A percentile compares a stretch with the other conserved stretches of the same genome.
These are phyloP conservation scores for Notolepis coatsorum DNA, from an alignment of 2,797 vertebrate species.

Conservation along the genomic window DNA sequence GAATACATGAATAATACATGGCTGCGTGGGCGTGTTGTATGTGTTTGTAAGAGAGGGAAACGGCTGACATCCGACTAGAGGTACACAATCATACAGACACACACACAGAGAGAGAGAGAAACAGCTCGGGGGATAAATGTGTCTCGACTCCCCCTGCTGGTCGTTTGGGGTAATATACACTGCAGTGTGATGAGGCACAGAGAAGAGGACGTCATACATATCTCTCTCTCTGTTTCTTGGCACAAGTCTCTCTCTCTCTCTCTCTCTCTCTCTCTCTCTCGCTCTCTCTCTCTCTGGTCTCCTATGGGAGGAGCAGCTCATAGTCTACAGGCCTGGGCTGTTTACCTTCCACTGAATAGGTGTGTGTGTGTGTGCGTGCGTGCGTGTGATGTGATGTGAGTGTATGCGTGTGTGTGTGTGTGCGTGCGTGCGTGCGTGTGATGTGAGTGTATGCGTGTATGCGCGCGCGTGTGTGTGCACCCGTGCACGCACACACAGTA, in stretches of 20 bases:
- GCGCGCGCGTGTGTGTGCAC: too few species aligned
- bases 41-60: background rate
- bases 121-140: slow-evolving; percentile 28
- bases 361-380: too few species aligned
- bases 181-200: slow-evolving; percentile 50
- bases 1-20: slow-evolving; percentile 6
- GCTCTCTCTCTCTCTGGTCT: slow-evolving; percentile 16
- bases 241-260: slow-evolving; percentile 23
- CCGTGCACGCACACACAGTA: background rate
- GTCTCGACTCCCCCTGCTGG: slow-evolving; percentile 73
- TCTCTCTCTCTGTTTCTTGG: slow-evolving; percentile 24
- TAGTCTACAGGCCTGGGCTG: slow-evolving; percentile 53
- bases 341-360: slow-evolving; percentile 62
- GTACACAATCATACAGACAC: slow-evolving; percentile 6
- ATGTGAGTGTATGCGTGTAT: too few species aligned
- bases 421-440: too few species aligned
- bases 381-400: too few species aligned
- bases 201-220: slow-evolving; percentile 46
- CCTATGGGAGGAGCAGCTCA: slow-evolving; percentile 41
- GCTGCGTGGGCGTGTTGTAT: background rate
- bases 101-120: background rate
- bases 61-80: background rate
- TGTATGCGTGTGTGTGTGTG: too few species aligned
- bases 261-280: background rate
- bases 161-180: slow-evolving; percentile 41